Evolutionary conservation across 2,888 invertebrate species (phyloP).

Genomic region (Coleophora flavipennella): DNA sequence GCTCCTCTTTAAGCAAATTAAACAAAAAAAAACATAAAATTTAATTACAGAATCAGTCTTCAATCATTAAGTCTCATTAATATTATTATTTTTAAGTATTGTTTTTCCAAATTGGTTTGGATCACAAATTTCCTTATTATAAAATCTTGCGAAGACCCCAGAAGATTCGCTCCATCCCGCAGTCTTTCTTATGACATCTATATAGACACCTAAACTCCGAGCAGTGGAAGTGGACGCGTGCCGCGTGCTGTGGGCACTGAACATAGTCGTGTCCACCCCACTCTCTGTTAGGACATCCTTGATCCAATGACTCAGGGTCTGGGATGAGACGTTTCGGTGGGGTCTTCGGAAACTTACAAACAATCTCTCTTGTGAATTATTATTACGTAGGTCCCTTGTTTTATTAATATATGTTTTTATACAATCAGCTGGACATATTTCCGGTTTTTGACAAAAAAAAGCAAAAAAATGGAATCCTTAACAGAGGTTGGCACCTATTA

Average conservation of each 20-base stretch:
- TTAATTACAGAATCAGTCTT: too few species aligned
- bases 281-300: slow-evolving; percentile 6
- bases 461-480: slow-evolving; percentile 1
- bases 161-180: too few species aligned
- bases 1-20: too few species aligned
- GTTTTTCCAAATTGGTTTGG: too few species aligned
- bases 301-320: slow-evolving; percentile 11
- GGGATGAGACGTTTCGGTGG: background rate
- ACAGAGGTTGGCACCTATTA: background rate
- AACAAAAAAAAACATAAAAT: too few species aligned
- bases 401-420: slow-evolving; percentile 4
- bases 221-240: slow-evolving; percentile 13
- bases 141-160: too few species aligned
- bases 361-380: background rate
- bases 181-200: too few species aligned
- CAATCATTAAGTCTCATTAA: too few species aligned
- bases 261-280: slow-evolving; percentile 8
- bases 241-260: slow-evolving; percentile 12
- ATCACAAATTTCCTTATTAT: too few species aligned
- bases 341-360: slow-evolving; percentile 3
- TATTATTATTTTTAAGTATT: too few species aligned
- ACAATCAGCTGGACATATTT: slow-evolving; percentile 8
- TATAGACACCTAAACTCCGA: too few species aligned
- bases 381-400: too few species aligned
- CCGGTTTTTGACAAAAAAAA: slow-evolving; percentile 1